Evolutionary conservation across 2,797 vertebrate genomes (phyloP).

Genomic region (Sebastes variabilis): DNA sequence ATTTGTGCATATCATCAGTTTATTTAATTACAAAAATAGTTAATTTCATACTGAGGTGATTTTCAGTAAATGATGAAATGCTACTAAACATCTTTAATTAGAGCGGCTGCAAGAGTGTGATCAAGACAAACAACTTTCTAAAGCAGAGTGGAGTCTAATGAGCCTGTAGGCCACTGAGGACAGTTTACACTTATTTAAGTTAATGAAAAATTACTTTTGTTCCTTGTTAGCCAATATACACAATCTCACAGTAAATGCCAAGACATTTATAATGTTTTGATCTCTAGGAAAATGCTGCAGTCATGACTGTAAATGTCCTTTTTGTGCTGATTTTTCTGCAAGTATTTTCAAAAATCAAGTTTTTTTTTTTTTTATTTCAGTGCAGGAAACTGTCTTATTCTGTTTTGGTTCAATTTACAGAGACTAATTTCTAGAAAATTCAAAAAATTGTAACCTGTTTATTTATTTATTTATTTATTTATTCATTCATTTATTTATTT

Average conservation of each 20-base stretch:
- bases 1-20: conserved; percentile 5
- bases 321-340: no score
- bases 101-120: conserved; percentile 19
- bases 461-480: no score
- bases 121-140: conserved; percentile 30
- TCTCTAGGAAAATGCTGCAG: not conserved
- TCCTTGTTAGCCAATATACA: not conserved
- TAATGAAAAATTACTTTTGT: not conserved
- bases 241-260: not conserved
- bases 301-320: not conserved
- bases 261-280: not conserved
- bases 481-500: rapidly evolving
- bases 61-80: conserved; percentile 36
- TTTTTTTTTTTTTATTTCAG: not conserved
- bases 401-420: not conserved
- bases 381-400: not conserved
- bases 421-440: not conserved
- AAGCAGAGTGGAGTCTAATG: not conserved
- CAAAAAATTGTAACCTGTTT: not conserved
- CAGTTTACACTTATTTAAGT: not conserved
- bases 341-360: not conserved
- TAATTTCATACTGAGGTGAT: conserved; percentile 44
- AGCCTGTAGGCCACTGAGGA: not conserved
- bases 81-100: conserved; percentile 42
- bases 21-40: not conserved